Percentiles rank a stretch among this genome's conserved stretches.
phyloP scores from a whole-genome alignment of 2,888 invertebrate genomes.

The Pristionchus entomophagus region DNA sequence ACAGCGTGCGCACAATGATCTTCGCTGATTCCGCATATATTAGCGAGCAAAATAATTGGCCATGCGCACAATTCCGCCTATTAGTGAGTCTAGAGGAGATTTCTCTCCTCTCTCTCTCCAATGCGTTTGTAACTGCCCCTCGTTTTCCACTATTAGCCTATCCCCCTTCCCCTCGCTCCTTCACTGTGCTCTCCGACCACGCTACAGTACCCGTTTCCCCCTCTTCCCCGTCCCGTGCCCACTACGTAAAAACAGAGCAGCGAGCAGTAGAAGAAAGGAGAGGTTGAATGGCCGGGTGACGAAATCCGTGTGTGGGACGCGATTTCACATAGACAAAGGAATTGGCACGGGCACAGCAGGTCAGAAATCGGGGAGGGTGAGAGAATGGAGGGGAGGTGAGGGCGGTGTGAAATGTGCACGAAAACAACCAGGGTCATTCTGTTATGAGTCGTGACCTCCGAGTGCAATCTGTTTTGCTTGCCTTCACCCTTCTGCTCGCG shows the following conservation, averaged over 20 bases:
- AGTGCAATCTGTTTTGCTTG: neutral
- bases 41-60: slow-evolving; percentile 14
- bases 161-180: neutral
- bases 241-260: slow-evolving; percentile 37
- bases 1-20: neutral
- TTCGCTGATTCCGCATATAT: neutral
- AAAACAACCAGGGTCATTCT: slow-evolving; percentile 29
- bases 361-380: neutral
- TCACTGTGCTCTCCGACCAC: neutral
- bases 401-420: too few species aligned
- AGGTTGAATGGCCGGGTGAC: slow-evolving; percentile 22
- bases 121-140: slow-evolving; percentile 19
- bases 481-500: neutral
- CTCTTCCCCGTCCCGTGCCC: neutral
- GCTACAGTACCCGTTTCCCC: slow-evolving; percentile 18
- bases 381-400: neutral
- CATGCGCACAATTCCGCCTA: neutral
- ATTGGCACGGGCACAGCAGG: neutral
- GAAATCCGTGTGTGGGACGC: neutral
- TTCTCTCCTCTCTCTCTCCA: too few species aligned
- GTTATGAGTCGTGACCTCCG: slow-evolving; percentile 32
- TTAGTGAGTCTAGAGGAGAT: slow-evolving; percentile 6
- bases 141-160: neutral
- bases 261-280: neutral
- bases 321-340: slow-evolving; percentile 18